Conservation (phyloP, 2,888 invertebrate species). For the Terebella lapidaria region DNA sequence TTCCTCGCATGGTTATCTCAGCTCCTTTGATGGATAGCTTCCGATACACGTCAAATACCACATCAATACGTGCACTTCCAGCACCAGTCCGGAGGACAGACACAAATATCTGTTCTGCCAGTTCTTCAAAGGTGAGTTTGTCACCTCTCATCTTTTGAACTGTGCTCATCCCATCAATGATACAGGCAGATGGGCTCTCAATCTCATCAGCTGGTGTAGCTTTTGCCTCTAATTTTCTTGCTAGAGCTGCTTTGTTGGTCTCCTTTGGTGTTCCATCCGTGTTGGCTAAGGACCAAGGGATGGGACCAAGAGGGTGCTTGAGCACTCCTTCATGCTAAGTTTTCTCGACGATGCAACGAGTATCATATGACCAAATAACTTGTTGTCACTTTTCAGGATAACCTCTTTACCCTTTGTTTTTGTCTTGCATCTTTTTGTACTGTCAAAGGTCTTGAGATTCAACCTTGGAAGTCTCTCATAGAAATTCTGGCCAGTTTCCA, state of each 20-base stretch:
- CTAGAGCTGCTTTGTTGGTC: conserved; percentile 16
- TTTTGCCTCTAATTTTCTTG: conserved; percentile 11
- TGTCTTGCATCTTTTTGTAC: neutral
- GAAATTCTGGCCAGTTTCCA: neutral
- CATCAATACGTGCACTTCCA: neutral
- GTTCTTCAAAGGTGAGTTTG: conserved; percentile 13
- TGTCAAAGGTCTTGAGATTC: conserved; percentile 2
- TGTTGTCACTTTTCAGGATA: neutral
- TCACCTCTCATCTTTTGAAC: conserved; percentile 18
- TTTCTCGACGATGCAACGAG: neutral
- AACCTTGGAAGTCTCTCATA: neutral
- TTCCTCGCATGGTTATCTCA: conserved; percentile 13
- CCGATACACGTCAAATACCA: conserved; percentile 20
- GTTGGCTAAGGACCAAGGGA: conserved; percentile 19
- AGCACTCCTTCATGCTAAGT: conserved; percentile 12
- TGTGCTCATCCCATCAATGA: conserved; percentile 19
- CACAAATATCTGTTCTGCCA: conserved; percentile 12
- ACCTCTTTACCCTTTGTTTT: neutral
- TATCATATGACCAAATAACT: neutral
- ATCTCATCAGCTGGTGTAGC: conserved; percentile 12
- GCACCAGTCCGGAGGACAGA: conserved; percentile 4
- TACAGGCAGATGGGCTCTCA: conserved; percentile 10
- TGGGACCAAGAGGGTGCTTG: conserved; percentile 17
- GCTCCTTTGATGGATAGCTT: conserved; percentile 19
- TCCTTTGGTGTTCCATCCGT: conserved; percentile 16